Conservation (phyloP, 1,140 invertebrate genomes). For the Drosophila kepulauana region DNA sequence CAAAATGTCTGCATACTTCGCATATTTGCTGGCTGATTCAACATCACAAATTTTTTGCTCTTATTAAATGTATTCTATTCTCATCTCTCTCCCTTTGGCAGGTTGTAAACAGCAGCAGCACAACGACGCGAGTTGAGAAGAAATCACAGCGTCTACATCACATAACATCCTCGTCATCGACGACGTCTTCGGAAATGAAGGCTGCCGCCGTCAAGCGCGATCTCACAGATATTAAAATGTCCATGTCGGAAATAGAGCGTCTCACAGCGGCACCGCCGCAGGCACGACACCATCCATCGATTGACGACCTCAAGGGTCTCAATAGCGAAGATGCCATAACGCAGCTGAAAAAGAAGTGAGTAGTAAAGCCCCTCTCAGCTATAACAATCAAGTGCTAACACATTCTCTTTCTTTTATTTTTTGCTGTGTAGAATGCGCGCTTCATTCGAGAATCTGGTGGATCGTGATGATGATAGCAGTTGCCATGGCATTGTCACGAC, state of each 20-base stretch:
- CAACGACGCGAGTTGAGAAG: constrained; percentile 87
- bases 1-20: constrained; percentile 21
- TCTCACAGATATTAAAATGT: constrained; percentile 90
- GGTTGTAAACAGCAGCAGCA: constrained; percentile 85
- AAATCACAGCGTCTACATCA: constrained; percentile 86
- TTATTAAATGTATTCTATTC: not conserved
- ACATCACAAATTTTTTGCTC: constrained; percentile 14
- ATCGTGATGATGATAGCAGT: constrained; percentile 86
- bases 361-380: not conserved
- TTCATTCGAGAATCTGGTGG: constrained; percentile 89
- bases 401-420: too few species aligned
- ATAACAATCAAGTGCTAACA: too few species aligned
- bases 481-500: constrained; percentile 89
- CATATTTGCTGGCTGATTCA: constrained; percentile 50
- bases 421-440: constrained; percentile 86
- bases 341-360: constrained; percentile 86
- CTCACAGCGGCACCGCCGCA: constrained; percentile 50
- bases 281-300: constrained; percentile 66
- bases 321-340: constrained; percentile 86
- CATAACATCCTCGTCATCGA: constrained; percentile 84
- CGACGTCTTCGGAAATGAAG: constrained; percentile 88
- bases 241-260: constrained; percentile 90
- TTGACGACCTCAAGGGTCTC: constrained; percentile 84
- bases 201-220: constrained; percentile 91
- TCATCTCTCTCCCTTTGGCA: constrained; percentile 27